Evolutionary conservation across 1,140 invertebrate species (phyloP), one percentile per base, ranked within the genome.

Genomic region (Brachystomella parvula): DNA sequence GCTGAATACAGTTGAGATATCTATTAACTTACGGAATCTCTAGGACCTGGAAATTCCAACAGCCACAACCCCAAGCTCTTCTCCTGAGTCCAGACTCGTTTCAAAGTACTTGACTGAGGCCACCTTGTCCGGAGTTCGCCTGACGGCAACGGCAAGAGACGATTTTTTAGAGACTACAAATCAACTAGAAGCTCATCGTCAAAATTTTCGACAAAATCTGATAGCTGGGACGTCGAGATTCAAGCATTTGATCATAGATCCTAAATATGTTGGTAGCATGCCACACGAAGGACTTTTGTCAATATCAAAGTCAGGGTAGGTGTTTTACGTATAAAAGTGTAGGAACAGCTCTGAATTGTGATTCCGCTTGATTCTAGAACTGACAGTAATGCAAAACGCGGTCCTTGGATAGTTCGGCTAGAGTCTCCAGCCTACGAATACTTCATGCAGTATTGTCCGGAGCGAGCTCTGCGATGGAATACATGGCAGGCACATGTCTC

Each of bases 371-470:
- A 26, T 9, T 47, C 29, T 47, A 63, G 24, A 15, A 66, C 26
- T 59, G 79, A 79, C 31, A 63, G 74, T 17, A 81, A 87, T 66
- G 81, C 84, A 1, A 76, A 78, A n/a, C 79, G 81, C 74, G 90
- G 87, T 9, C 90, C 88, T 9, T 95, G 89, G 90, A 84, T 81
- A 66, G 78, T 93, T 1, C 89, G 84, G 1, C 79, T 94, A 24
- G 80, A 89, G 47, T 85, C 87, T 1, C 77, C 85, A 68, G 81
- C 92, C 39, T 85, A 87, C 70, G 77, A 85, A 61, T 81, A 83
- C 15, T 92, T 84, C 73, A 79, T 94, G 75, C 85, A 93, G 76
- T 84, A 91, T 77, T 96, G 94, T 79, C 85, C 89, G 1, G 84
- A 89, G 76, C 79, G 87, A 66, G 76, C 82, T 28, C 75, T 89